A percentile compares a stretch with the other conserved stretches of the same genome.
Evolutionary conservation across 2,888 invertebrate species (phyloP).

Genomic region (Ornithoptera priamus): DNA sequence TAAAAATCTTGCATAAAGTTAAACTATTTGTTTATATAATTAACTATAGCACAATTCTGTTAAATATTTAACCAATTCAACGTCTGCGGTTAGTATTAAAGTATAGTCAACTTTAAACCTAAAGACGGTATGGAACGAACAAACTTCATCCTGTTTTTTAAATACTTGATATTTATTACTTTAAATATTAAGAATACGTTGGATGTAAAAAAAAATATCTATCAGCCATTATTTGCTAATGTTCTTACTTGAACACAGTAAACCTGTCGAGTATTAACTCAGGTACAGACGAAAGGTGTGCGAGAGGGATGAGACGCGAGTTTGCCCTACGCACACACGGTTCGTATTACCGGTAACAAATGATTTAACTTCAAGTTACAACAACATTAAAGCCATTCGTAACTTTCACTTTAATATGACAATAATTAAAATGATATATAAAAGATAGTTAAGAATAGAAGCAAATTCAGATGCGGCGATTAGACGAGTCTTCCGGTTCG

Average conservation of each 20-base stretch:
- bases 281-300: slow-evolving; percentile 5
- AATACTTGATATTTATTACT: no score
- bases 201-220: no score
- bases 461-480: neutral
- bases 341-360: slow-evolving; percentile 1
- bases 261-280: slow-evolving; percentile 22
- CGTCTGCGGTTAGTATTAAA: no score
- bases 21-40: neutral
- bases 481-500: no score
- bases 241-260: slow-evolving; percentile 10
- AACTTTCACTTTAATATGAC: neutral
- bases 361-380: neutral
- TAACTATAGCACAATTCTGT: no score
- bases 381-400: neutral
- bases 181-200: no score
- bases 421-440: neutral
- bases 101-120: no score
- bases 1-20: no score
- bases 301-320: neutral
- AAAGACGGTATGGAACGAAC: no score
- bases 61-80: no score
- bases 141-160: no score
- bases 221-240: no score
- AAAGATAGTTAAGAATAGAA: neutral
- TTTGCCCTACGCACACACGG: neutral